These are phyloP conservation scores for Lasius fuliginosus DNA, from an alignment of 2,888 invertebrate genomes.

Conservation along the genomic window DNA sequence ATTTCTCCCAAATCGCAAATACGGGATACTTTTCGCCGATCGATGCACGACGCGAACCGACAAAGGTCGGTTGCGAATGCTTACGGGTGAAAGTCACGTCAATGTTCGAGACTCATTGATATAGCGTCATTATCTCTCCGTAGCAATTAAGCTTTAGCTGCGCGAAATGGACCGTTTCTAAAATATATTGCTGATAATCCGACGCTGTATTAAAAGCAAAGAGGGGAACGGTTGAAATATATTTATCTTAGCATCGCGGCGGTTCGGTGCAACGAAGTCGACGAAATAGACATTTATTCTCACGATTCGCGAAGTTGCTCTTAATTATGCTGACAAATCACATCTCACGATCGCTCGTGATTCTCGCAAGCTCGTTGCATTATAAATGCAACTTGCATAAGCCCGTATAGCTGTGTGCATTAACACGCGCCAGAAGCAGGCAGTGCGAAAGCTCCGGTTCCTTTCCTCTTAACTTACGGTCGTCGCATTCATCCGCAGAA, in stretches of 20 bases:
- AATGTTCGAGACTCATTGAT: conserved; percentile 11
- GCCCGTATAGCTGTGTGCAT: conserved; percentile 42
- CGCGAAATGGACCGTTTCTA: conserved; percentile 7
- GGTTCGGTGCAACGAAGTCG: conserved; percentile 36
- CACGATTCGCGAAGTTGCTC: conserved; percentile 33
- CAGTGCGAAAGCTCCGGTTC: conserved; percentile 42
- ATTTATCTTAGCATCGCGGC: background rate
- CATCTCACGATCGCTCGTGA: background rate
- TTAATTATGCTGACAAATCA: conserved; percentile 66
- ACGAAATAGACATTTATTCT: conserved; percentile 63
- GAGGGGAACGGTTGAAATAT: conserved; percentile 15
- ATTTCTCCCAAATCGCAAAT: conserved; percentile 25
- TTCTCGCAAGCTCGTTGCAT: conserved; percentile 13
- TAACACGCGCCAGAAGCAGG: conserved; percentile 38
- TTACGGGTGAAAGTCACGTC: conserved; percentile 6
- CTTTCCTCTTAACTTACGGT: conserved; percentile 51
- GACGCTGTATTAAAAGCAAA: conserved; percentile 12
- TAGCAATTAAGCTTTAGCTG: conserved; percentile 32
- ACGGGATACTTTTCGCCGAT: background rate
- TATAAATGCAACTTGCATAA: conserved; percentile 44
- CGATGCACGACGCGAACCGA: background rate
- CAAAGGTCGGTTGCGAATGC: background rate
- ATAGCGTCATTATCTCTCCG: background rate
- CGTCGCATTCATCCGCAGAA: conserved; percentile 49
- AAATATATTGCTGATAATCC: conserved; percentile 30